These are phyloP conservation scores for Clangula hyemalis DNA, from an alignment of 2,797 vertebrate genomes.

Conservation along the genomic window DNA sequence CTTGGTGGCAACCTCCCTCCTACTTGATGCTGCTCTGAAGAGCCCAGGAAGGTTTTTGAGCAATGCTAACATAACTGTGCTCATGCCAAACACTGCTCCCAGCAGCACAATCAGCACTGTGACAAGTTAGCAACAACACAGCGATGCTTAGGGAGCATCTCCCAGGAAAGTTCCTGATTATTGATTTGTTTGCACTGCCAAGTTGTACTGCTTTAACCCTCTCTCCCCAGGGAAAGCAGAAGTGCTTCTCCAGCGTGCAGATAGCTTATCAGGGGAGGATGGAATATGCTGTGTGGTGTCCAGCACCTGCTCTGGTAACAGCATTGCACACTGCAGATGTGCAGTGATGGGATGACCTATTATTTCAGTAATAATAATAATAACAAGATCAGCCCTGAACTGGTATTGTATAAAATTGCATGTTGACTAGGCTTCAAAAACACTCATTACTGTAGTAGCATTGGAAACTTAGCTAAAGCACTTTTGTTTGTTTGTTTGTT, in stretches of 20 bases:
- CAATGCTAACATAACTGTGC: neutral
- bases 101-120: neutral
- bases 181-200: neutral
- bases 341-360: neutral
- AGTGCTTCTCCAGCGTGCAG: neutral
- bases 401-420: neutral
- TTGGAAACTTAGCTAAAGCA: neutral
- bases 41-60: neutral
- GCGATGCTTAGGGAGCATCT: neutral
- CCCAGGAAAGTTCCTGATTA: neutral
- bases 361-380: neutral
- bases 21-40: neutral
- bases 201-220: neutral
- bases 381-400: neutral
- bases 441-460: neutral
- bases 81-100: neutral
- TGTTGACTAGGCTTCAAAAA: neutral
- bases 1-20: neutral
- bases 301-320: neutral
- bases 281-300: neutral
- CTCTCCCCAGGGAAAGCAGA: neutral
- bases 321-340: neutral
- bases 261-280: neutral
- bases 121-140: neutral
- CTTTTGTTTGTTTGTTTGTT: fast-evolving